Evolutionary conservation across 1,140 invertebrate species (phyloP).

Genomic region (Acyrthosiphon pisum): DNA sequence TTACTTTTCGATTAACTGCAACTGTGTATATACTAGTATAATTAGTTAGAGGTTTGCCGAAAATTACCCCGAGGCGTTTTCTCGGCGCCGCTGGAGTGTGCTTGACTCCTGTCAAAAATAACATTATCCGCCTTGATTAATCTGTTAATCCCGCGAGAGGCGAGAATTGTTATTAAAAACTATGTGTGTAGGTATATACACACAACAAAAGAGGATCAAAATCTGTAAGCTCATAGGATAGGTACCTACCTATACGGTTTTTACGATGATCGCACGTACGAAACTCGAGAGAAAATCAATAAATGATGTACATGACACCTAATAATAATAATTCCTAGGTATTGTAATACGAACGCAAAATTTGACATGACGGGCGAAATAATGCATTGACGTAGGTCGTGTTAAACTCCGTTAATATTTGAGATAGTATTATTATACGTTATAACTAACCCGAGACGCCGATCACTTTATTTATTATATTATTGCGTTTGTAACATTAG

Average conservation of each 20-base stretch:
- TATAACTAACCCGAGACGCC: too few species aligned
- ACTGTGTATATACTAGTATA: neutral
- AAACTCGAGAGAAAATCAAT: neutral
- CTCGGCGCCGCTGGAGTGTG: neutral
- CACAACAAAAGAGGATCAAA: neutral
- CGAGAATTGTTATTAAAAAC: conserved; percentile 9
- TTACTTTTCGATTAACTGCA: neutral
- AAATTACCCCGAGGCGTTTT: neutral
- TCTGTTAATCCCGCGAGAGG: neutral
- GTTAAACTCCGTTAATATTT: neutral
- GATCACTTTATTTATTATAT: neutral
- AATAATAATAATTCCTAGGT: too few species aligned
- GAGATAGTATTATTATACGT: neutral
- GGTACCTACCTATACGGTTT: neutral
- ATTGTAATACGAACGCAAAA: neutral
- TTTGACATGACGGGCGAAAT: neutral
- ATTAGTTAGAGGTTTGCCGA: neutral
- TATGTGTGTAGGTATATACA: too few species aligned
- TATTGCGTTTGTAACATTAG: neutral
- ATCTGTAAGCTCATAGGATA: neutral
- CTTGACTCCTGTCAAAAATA: conserved; percentile 21
- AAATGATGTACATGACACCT: neutral
- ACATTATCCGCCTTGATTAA: neutral
- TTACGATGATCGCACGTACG: neutral
- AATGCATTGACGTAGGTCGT: neutral